Percentiles rank a stretch among this genome's conserved stretches.
These are phyloP conservation scores for Ageneiosus marmoratus DNA, from an alignment of 2,113 vertebrate species.

Conservation along the genomic window DNA sequence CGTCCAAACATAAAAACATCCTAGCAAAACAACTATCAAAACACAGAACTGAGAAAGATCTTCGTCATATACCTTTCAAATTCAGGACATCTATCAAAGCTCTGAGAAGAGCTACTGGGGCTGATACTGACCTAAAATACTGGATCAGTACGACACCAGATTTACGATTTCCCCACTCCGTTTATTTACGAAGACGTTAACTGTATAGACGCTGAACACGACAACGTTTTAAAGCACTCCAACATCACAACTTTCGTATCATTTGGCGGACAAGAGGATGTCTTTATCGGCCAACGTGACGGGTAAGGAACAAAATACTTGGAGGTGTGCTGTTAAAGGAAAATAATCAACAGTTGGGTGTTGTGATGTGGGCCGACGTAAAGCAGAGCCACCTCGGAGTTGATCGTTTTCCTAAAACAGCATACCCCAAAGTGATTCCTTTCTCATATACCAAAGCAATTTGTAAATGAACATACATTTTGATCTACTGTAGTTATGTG, in stretches of 20 bases:
- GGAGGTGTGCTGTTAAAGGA: background rate
- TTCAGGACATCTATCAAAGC: background rate
- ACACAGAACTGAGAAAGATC: background rate
- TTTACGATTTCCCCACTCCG: background rate
- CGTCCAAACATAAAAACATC: background rate
- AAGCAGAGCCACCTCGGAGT: background rate
- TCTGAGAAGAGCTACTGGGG: background rate
- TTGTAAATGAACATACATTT: too few relatives aligned
- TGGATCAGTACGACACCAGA: background rate
- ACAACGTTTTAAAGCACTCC: background rate
- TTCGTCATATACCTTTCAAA: background rate
- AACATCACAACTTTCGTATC: background rate
- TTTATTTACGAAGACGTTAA: background rate
- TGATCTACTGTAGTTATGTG: background rate
- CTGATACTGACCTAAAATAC: background rate
- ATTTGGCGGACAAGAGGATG: background rate
- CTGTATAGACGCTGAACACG: background rate
- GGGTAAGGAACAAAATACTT: background rate
- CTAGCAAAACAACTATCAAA: background rate
- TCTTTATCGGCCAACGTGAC: background rate
- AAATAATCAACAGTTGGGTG: background rate
- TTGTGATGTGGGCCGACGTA: too few relatives aligned
- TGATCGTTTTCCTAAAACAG: background rate
- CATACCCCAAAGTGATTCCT: background rate
- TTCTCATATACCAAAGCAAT: slow-evolving; percentile 19